phyloP scores from a whole-genome alignment of 2,888 invertebrate species.

The Hypolimnas misippus region DNA sequence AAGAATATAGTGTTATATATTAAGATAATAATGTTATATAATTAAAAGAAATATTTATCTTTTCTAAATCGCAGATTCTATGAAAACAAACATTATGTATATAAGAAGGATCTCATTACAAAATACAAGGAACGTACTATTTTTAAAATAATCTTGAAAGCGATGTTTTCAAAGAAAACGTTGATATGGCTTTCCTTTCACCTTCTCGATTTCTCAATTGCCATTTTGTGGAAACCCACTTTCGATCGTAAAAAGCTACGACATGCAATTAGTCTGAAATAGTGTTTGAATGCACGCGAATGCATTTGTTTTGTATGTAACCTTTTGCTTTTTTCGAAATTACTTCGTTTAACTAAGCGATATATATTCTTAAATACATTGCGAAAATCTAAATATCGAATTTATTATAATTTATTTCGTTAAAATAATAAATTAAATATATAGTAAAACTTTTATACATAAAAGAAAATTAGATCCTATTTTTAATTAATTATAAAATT shows the following conservation, averaged over 20 bases:
- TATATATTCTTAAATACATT: not conserved
- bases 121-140: not conserved
- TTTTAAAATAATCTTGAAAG: not conserved
- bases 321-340: not conserved
- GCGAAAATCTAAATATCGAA: not conserved
- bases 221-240: not conserved
- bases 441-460: too few relatives aligned
- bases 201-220: not conserved
- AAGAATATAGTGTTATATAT: too few relatives aligned
- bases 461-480: too few relatives aligned
- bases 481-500: too few relatives aligned
- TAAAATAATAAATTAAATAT: too few relatives aligned
- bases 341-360: not conserved
- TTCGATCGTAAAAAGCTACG: constrained; percentile 12
- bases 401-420: too few relatives aligned
- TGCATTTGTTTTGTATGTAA: not conserved
- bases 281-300: constrained; percentile 9
- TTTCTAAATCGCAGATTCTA: not conserved
- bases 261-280: constrained; percentile 6
- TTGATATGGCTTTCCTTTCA: not conserved
- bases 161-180: not conserved
- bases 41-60: too few relatives aligned
- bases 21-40: too few relatives aligned
- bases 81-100: not conserved
- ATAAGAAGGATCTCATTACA: not conserved